Percentiles rank a stretch among this genome's conserved stretches.
phyloP scores from a whole-genome alignment of 2,888 invertebrate genomes.

The Pseudococcus jackbeardsleyi region DNA sequence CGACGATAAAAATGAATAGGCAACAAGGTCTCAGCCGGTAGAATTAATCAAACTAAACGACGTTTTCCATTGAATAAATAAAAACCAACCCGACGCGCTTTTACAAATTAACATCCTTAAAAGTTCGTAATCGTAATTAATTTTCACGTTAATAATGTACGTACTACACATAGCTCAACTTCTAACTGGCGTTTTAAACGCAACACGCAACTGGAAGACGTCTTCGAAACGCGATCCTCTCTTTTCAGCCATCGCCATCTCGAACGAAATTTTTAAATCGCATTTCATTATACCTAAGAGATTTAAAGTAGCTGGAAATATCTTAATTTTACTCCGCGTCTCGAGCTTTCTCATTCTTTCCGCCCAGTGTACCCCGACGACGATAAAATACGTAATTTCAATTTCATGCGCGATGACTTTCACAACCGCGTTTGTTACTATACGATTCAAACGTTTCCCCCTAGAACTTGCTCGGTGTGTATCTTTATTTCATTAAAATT shows the following conservation, averaged over 20 bases:
- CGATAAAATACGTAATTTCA: conserved; percentile 26
- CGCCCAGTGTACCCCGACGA: not conserved
- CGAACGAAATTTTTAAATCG: not conserved
- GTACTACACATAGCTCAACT: not conserved
- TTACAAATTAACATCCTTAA: conserved; percentile 27
- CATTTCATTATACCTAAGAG: not conserved
- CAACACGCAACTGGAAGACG: not conserved
- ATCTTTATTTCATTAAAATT: conserved; percentile 17
- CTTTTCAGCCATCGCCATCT: not conserved
- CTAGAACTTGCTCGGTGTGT: not conserved
- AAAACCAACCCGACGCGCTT: not conserved
- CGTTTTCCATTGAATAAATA: conserved; percentile 4
- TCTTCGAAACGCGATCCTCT: not conserved
- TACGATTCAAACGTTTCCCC: conserved; percentile 4
- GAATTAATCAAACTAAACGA: conserved; percentile 33
- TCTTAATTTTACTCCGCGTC: not conserved
- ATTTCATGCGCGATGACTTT: conserved; percentile 34
- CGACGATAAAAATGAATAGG: not conserved
- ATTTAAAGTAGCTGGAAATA: not conserved
- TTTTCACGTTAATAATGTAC: not conserved
- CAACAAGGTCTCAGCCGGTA: not conserved
- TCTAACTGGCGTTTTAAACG: not conserved
- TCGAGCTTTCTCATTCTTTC: not conserved
- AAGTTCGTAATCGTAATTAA: not conserved
- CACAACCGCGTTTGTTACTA: conserved; percentile 3